These are phyloP conservation scores for Anthopleura xanthogrammica DNA, from an alignment of 92 coral and sea anemone species.

Conservation along the genomic window DNA sequence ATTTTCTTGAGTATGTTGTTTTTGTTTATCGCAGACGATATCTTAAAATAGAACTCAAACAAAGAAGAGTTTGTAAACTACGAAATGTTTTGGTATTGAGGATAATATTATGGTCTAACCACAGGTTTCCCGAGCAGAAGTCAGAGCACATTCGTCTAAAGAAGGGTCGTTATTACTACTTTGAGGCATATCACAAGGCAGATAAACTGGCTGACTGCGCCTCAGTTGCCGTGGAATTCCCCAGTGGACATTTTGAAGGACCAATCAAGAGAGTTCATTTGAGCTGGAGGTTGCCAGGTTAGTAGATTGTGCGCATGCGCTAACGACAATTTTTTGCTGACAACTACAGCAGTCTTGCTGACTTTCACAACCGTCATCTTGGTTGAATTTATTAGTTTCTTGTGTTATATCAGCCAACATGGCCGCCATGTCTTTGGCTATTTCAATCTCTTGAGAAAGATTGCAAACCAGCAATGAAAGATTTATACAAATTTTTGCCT, in stretches of 20 bases:
- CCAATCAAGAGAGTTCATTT: slow-evolving; percentile 93
- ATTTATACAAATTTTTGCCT: too few species aligned
- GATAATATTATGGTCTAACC: slow-evolving; percentile 1
- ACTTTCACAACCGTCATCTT: too few species aligned
- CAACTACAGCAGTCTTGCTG: background rate
- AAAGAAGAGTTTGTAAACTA: background rate
- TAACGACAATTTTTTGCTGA: background rate
- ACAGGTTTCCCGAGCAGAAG: slow-evolving; percentile 93
- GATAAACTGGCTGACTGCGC: slow-evolving; percentile 96
- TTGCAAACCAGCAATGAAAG: too few species aligned
- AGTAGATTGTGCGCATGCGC: slow-evolving; percentile 1
- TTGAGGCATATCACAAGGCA: slow-evolving; percentile 93
- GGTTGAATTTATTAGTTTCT: too few species aligned
- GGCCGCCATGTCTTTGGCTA: too few species aligned
- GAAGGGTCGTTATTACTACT: slow-evolving; percentile 85
- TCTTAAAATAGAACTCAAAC: background rate
- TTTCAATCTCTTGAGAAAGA: too few species aligned
- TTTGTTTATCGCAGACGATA: background rate
- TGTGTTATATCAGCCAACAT: too few species aligned
- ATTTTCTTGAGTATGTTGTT: too few species aligned
- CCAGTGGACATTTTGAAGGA: slow-evolving; percentile 98
- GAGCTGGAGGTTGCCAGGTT: slow-evolving; percentile 96
- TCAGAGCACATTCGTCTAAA: slow-evolving; percentile 81
- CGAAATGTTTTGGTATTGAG: background rate
- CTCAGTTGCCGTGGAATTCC: slow-evolving; percentile 94